Base-by-base conservation (phyloP, 2,888 invertebrate species). In the Limnephilus rhombicus region DNA sequence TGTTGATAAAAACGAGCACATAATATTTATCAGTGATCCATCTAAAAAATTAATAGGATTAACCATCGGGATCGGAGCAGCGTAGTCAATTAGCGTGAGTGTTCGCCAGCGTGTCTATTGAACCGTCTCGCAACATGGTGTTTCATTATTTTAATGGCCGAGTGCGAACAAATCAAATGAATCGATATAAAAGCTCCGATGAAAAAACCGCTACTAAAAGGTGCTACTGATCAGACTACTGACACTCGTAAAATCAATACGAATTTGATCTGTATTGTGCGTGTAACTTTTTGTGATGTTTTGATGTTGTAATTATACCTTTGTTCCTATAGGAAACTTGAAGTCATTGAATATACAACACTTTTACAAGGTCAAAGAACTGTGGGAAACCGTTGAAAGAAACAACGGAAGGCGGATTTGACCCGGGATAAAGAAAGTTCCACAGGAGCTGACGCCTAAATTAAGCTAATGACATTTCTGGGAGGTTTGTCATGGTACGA, bases 11-110 rank as follows among this genome's bases (percentile, higher is more conserved):
- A 83, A 83, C 34, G 13, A 83, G 82, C 31, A 83, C 82, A 68
- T n/a, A 83, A 82, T 83, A 83, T 83, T 85, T 85, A 85, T 85
- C 41, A 85, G 85, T 85, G 37, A 41, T 85, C 24, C 85, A 85
- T 85, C 41, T 85, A 85, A 37, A 85, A 85, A 85, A 85, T 85
- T 85, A 85, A 85, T 85, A 85, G 85, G 85, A 85, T 85, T 89
- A 82, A 82, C 90, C 85, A 90, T 90, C 37, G 88, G 53, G 53
- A 88, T 88, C 34, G 88, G 29, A 68, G 88, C 68, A 49, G 68
- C 88, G 18, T 34, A 53, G 88, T 88, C 31, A 85, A 85, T 85
- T 85, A 85, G 37, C 85, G 37, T 85, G 85, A 85, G 41, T 41
- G 85, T 41, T 41, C n/a, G 37, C n/a, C 41, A 15, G 24, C 24